Evolutionary conservation across 1,140 invertebrate genomes (phyloP).

Genomic region (Drosophila gunungcola): DNA sequence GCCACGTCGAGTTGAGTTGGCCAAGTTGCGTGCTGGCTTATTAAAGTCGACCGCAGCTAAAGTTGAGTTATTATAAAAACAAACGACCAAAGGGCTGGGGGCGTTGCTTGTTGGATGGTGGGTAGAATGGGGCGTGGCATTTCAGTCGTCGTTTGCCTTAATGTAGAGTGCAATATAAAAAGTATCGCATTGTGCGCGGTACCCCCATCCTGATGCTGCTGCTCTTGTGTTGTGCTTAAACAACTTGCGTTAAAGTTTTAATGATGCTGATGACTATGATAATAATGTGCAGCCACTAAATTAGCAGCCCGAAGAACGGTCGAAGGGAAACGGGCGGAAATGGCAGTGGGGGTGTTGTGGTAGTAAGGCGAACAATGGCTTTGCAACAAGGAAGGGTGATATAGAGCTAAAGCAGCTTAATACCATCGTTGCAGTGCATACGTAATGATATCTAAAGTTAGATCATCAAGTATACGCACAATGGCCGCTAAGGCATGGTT

Average conservation of each 20-base stretch:
- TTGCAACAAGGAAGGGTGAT: not conserved
- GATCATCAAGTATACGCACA: constrained; percentile 18
- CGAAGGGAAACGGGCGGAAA: constrained; percentile 14
- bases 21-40: constrained; percentile 81
- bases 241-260: constrained; percentile 79
- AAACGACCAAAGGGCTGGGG: constrained; percentile 42
- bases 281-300: constrained; percentile 82
- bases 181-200: constrained; percentile 66
- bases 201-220: constrained; percentile 19
- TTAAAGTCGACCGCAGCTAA: constrained; percentile 79
- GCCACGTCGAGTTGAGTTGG: constrained; percentile 61
- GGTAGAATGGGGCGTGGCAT: not conserved
- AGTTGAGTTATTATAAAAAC: constrained; percentile 78
- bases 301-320: constrained; percentile 53
- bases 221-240: constrained; percentile 60
- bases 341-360: constrained; percentile 14
- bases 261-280: constrained; percentile 82
- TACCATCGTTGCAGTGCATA: constrained; percentile 23
- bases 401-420: constrained; percentile 11
- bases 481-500: not conserved
- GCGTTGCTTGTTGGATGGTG: not conserved
- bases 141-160: constrained; percentile 62
- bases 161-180: constrained; percentile 81
- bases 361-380: constrained; percentile 38
- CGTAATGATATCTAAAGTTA: constrained; percentile 10